Base-by-base conservation (phyloP, 2,888 invertebrate genomes). In the Hofmannophila pseudospretella region DNA sequence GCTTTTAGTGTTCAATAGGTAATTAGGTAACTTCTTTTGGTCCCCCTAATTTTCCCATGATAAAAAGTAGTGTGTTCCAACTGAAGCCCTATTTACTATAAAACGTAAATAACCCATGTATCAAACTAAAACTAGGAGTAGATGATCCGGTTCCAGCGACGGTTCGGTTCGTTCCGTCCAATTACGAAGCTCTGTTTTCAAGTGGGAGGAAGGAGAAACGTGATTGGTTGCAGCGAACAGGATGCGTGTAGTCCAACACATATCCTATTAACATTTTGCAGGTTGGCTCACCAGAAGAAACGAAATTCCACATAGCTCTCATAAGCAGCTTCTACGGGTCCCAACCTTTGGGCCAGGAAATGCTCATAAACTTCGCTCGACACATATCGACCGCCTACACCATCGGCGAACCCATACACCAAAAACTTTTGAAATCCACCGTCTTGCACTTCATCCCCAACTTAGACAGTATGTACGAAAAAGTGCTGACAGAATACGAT, bases 281-380 rank as follows among this genome's bases (percentile, higher is more conserved):
- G 94, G 86, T 93, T 43, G 94, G 93, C 0, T 88, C 90, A 1
- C 92, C 94, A 0, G 94, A 94, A 58, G 95, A 96, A 66, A 88
- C 87, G 1, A 96, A 96, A 77, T 92, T 94, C 59, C 94, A 95
- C 60, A 89, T 97, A 9, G 92, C 93, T 0, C 70, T 97, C n/a
- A 79, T 96, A 16, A 96, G 97, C 43, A 95, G 96, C 35, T 71
- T 96, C 34, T 95, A 92, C 65, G 93, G 91, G 0, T 91, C 93
- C 0, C 93, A 97, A 61, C 94, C 95, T 0, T 80, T 94, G 9
- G 96, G 96, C 0, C 90, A 96, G 36, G 97, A 98, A 74, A 86
- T 98, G 41, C 77, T 93, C 0, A 61, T 96, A 0, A 92, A 96
- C 71, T 88, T 98, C 51, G 94, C 94, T 0, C 89, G 95, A 0